Evolutionary conservation across 2,888 invertebrate genomes (phyloP).

Genomic region (Pecten maximus): DNA sequence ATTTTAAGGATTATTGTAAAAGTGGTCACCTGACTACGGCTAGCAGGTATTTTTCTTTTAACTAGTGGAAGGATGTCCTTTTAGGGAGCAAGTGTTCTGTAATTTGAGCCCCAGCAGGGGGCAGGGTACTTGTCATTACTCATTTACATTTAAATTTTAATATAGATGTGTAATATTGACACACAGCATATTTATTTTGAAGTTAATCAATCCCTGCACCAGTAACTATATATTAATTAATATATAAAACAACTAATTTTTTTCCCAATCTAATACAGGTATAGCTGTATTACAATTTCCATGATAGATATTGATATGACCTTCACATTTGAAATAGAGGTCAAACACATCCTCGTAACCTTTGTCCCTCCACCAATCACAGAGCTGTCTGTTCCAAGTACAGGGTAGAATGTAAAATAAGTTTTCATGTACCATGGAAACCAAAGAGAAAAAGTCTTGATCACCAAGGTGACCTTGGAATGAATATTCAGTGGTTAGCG

Average conservation of each 20-base stretch:
- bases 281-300: conserved; percentile 82
- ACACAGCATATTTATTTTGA: too few relatives aligned
- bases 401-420: conserved; percentile 90
- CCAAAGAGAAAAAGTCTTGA: conserved; percentile 90
- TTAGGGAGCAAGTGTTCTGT: too few relatives aligned
- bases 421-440: conserved; percentile 88
- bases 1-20: too few relatives aligned
- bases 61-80: too few relatives aligned
- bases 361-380: conserved; percentile 91
- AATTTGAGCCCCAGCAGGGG: too few relatives aligned
- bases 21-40: too few relatives aligned
- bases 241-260: neutral
- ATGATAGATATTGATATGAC: conserved; percentile 79
- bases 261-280: conserved; percentile 70
- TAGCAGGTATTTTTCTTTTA: too few relatives aligned
- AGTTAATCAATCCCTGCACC: too few relatives aligned
- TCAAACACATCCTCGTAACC: conserved; percentile 89
- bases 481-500: conserved; percentile 81
- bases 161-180: too few relatives aligned
- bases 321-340: conserved; percentile 87
- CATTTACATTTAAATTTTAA: too few relatives aligned
- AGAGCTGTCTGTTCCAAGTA: conserved; percentile 91
- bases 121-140: too few relatives aligned
- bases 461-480: conserved; percentile 88
- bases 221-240: too few relatives aligned